Base-by-base conservation (phyloP, 2,113 vertebrate genomes). In the Onychorhynchus coronatus region DNA sequence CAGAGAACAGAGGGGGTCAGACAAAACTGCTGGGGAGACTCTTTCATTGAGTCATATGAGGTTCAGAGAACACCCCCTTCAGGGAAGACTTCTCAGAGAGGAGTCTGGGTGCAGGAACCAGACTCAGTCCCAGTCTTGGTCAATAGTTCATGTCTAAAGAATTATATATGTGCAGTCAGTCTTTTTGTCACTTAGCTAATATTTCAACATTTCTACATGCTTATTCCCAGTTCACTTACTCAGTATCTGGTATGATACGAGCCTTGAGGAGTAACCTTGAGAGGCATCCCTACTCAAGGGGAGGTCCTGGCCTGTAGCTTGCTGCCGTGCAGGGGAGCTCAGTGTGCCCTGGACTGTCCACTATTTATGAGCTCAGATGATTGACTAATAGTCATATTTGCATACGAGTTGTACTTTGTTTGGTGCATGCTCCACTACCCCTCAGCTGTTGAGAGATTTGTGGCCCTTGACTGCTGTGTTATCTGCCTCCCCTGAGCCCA, bases 171-270 rank as follows among this genome's bases (percentile, higher is more conserved):
- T 44, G 35, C 62, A 74, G 19, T 55, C 22, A 50, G 1, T 75
- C 13, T 16, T 55, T 55, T 75, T 56, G 28, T 81, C 62, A 18
- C 27, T 75, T 70, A 19, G 42, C 62, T 68, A 28, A 21, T 80
- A n/a, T 30, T 42, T 24, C 22, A 42, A 0, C 24, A 27, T 42
- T 68, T 75, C 37, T 17, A 33, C 31, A 25, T 0, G 0, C 31
- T 22, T 68, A 17, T 21, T 91, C 12, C 41, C 62, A 22, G 3
- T 24, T 42, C n/a, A 21, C 55, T 68, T 33, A 14, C 39, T 15
- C 9, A 28, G 20, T 58, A 7, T 65, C 50, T 42, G 55, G 11
- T 65, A 33, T 58, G 65, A 24, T 77, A 30, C 50, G 37, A 81
- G 24, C 55, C 42, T 62, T 14, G 19, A 68, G 35, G 15, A 68